Base-by-base conservation (phyloP, 2,113 vertebrate species). In the Actenoides hombroni region DNA sequence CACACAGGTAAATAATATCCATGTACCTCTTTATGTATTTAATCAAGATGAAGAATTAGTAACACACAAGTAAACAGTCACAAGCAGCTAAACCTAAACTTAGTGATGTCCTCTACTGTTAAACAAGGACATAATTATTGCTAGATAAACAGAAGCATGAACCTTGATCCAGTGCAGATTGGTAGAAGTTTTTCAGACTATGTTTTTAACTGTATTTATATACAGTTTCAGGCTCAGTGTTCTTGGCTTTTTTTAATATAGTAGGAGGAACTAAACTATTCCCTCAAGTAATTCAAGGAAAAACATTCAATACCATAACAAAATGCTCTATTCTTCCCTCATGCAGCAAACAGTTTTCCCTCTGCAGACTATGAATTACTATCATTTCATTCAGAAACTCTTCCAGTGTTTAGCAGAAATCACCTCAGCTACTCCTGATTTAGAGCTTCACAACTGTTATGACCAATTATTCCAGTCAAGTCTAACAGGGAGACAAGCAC, bases 91-190 rank as follows among this genome's bases (percentile, higher is more conserved):
- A 90, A 48, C 16, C 77, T 85, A 5, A 90, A 90, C 74, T 71
- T 57, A 85, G 24, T 23, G 18, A 73, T 44, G 35, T 94, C 74
- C 86, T 88, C 56, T 79, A 4, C 60, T 82, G 8, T 79, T 75
- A 84, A 39, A 64, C 61, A 84, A 95, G 77, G 93, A 95, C 69
- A 68, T 65, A 82, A 60, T 56, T 75, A 83, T 44, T 3, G 2
- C 69, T 91, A 56, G 70, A 85, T 71, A 91, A 96, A 95, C 86
- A 96, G 90, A 88, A 94, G 79, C n/a, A n/a, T 29, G 77, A 92
- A 83, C 88, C 57, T 73, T 92, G 81, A 87, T 91, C 77, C 42
- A n/a, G 88, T 70, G 77, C 80, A 46, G 59, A 64, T 2, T 14
- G 39, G 46, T 77, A 78, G 6, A 65, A 78, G 29, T 35, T 74